Percentiles rank a stretch among this genome's conserved stretches.
Evolutionary conservation across 2,797 vertebrate genomes (phyloP).

Genomic region (Lepus oiostolus): DNA sequence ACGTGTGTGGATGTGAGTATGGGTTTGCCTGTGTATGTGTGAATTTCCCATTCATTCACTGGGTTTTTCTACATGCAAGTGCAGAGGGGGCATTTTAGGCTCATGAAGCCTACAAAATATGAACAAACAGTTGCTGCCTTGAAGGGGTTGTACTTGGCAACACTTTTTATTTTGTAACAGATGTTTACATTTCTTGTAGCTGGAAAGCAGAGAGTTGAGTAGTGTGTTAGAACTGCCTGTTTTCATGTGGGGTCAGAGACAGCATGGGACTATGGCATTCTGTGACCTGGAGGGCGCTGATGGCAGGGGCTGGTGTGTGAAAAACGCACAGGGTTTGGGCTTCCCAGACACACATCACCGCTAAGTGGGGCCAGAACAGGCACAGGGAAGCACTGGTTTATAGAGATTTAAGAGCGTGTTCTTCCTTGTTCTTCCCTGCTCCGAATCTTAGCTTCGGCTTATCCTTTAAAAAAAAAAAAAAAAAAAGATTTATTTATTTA

Average conservation of each 20-base stretch:
- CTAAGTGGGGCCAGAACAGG: neutral
- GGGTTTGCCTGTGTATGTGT: neutral
- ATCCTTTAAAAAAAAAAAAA: too few species aligned
- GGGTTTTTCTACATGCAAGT: neutral
- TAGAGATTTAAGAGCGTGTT: neutral
- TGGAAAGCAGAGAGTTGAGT: neutral
- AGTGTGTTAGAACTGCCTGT: neutral
- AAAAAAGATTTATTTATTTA: too few species aligned
- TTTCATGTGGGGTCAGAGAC: neutral
- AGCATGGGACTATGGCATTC: rapidly evolving
- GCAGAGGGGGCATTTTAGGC: neutral
- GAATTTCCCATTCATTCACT: neutral
- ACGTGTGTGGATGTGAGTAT: too few species aligned
- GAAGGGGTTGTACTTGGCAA: neutral
- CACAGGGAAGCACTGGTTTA: neutral
- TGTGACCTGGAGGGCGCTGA: rapidly evolving
- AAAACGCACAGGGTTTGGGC: neutral
- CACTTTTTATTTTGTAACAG: neutral
- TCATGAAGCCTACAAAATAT: neutral
- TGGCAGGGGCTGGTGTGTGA: rapidly evolving
- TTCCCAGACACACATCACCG: neutral
- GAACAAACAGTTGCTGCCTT: neutral
- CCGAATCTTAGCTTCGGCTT: neutral
- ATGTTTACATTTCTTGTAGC: neutral
- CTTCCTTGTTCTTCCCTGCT: neutral